Percentiles rank a stretch among this genome's conserved stretches.
phyloP scores from a whole-genome alignment of 1,140 invertebrate genomes.

The Drosophila arizonae region DNA sequence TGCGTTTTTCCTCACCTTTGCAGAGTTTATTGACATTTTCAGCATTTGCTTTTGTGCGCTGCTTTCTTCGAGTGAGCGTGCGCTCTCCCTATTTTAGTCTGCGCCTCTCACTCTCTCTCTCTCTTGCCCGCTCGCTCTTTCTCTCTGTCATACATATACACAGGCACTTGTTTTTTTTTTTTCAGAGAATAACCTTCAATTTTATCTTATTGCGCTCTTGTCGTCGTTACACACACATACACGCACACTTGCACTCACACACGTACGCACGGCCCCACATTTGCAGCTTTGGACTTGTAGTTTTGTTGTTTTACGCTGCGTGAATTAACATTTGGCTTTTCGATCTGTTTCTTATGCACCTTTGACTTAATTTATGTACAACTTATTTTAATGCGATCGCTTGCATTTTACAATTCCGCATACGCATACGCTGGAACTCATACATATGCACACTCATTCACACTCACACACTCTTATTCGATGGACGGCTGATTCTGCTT shows the following conservation, averaged over 20 bases:
- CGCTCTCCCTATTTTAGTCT: conserved; percentile 49
- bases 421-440: conserved; percentile 34
- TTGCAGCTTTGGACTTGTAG: conserved; percentile 26
- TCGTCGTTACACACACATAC: conserved; percentile 34
- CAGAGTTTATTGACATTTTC: conserved; percentile 81
- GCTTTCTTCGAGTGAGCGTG: conserved; percentile 69
- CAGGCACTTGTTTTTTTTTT: conserved; percentile 76
- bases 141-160: conserved; percentile 19
- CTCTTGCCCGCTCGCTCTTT: conserved; percentile 5
- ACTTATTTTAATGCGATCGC: conserved; percentile 33
- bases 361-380: conserved; percentile 39
- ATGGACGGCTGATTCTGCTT: conserved; percentile 19
- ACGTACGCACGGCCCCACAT: conserved; percentile 25
- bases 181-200: conserved; percentile 78
- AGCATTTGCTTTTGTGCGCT: conserved; percentile 75
- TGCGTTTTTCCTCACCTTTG: conserved; percentile 80
- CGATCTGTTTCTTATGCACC: conserved; percentile 40
- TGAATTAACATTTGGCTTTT: conserved; percentile 53
- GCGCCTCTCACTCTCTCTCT: conserved; percentile 24
- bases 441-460: conserved; percentile 7
- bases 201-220: conserved; percentile 74
- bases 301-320: conserved; percentile 42
- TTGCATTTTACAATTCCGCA: conserved; percentile 33
- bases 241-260: conserved; percentile 17
- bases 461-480: conserved; percentile 8